Base-by-base conservation (phyloP, 2,888 invertebrate species). In the Osedax fenrisi region DNA sequence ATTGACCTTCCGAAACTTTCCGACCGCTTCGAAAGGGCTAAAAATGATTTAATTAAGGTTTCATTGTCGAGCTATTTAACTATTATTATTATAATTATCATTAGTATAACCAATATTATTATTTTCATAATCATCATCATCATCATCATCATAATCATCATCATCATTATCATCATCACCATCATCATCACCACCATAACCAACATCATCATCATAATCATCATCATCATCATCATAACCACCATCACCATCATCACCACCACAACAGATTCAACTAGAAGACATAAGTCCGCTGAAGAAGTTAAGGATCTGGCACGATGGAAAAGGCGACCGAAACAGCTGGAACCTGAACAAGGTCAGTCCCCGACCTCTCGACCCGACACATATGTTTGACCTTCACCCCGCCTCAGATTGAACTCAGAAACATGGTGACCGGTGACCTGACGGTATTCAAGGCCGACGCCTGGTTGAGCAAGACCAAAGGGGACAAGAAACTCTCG, bases 281-380 rank as follows among this genome's bases (percentile, higher is more conserved):
- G 84, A 84, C 75, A 80, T 84, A 26, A 83, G 80, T 1, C 81
- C 82, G 17, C 74, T 84, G 27, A 82, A 82, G 78, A 84, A 84
- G 76, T 77, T 84, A 68, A 77, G 84, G 66, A 78, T 84, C 5
- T 80, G 81, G 25, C 77, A 81, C 27, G 80, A 81, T 75, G 82
- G 81, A 1, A 83, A 81, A 74, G 82, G 82, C 0, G 81, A 80
- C 56, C 77, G 84, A 22, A 80, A 81, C 26, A 80, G 81, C 72
- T 84, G 84, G 84, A 81, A 77, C 72, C 76, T 82, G 22, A 83
- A 84, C 27, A 82, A 82, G 81, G 83, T 83, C 75, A 41, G 41
- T 41, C 41, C 41, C 5, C 41, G 10, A 41, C 41, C 5, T 41
- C 41, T 5, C 17, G 41, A 10, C 5, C 5, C 41, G 5, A 41